Evolutionary conservation across 2,113 vertebrate species (phyloP), one percentile per base, ranked within the genome.

Genomic region (Notarius quadriscutis): DNA sequence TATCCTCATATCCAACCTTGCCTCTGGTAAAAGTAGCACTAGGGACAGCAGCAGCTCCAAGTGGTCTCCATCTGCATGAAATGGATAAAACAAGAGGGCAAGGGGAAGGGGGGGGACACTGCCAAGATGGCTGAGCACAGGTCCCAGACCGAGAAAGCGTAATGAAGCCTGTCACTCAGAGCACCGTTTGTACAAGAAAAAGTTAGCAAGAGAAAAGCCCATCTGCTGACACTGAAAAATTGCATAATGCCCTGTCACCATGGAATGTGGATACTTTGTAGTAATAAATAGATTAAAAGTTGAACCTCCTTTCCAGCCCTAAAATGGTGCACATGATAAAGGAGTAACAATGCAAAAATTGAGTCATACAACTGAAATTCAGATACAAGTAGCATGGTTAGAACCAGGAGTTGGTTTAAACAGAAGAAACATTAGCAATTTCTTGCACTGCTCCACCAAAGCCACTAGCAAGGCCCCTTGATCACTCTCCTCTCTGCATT

Each of bases 1-100:
- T 86, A 93, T 91, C 92, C 92, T 94, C 85, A 91, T 91, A 91
- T 81, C 92, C 90, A 93, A 94, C 94, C 94, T 95, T 94, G 93
- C 94, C 93, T 83, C 18, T 78, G 93, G 94, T 92, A 10, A 92
- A 87, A 90, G 81, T 90, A 81, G 91, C 89, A 91, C 89, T n/a
- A 71, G 87, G 93, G 92, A 93, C 91, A 92, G 90, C 89, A 27
- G 93, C 93, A 92, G 85, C 89, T 90, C 92, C 75, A 77, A 93
- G 91, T 88, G 79, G 82, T 91, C 90, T 92, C 90, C 93, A 91
- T 94, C 93, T 93, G 92, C 93, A 89, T 92, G 41, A 93, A 95
- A 95, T 94, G 92, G 92, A 94, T 95, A 92, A 93, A 94, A 92
- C 92, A 90, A 84, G 55, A 89, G 91, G 41, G 4, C 41, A 41